A percentile compares a stretch with the other conserved stretches of the same genome.
Evolutionary conservation across 1,140 invertebrate species (phyloP).

Genomic region (Venturia canescens): DNA sequence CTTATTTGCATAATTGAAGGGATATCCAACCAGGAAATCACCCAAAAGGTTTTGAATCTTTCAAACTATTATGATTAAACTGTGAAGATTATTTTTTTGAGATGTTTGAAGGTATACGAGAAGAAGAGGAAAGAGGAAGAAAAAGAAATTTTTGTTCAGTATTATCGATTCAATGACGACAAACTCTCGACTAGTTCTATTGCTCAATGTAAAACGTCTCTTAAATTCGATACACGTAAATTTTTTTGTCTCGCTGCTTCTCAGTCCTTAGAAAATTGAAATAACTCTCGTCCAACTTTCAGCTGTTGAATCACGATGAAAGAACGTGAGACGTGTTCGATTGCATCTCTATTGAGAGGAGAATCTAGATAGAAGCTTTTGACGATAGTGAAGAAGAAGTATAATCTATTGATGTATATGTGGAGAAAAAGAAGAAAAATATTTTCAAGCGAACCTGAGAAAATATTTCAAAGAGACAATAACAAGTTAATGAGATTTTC

Average conservation of each 20-base stretch:
- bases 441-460: not conserved
- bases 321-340: not conserved
- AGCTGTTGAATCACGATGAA: not conserved
- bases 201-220: not conserved
- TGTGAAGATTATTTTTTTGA: too few species aligned
- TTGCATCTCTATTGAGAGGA: not conserved
- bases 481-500: not conserved
- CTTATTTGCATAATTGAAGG: not conserved
- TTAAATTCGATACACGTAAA: not conserved
- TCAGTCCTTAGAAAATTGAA: not conserved
- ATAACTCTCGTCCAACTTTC: not conserved
- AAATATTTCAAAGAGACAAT: not conserved
- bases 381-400: not conserved
- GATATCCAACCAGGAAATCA: not conserved
- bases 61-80: too few species aligned
- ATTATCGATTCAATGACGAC: not conserved
- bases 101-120: too few species aligned
- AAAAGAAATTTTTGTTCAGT: too few species aligned
- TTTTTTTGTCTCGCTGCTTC: not conserved
- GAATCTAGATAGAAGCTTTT: not conserved
- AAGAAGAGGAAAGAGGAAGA: too few species aligned
- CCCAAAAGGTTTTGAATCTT: slow-evolving; percentile 4
- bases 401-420: too few species aligned
- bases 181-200: not conserved
- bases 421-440: too few species aligned